phyloP scores from a whole-genome alignment of 64 coral and sea anemone species.

The Platygyra sinensis region DNA sequence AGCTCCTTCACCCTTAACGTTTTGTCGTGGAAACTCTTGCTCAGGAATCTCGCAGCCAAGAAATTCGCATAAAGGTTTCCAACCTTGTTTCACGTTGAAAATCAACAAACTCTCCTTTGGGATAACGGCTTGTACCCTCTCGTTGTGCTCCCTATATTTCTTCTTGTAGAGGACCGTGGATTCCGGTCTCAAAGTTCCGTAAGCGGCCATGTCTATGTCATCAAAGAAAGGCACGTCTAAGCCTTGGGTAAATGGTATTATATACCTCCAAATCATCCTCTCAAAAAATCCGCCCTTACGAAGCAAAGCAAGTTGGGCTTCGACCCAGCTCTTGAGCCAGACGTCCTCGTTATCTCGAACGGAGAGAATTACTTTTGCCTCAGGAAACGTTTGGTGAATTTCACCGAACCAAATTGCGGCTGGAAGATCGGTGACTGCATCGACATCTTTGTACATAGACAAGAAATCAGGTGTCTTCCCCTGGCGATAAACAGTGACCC shows the following conservation, averaged over 20 bases:
- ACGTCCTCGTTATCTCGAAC: slow-evolving; percentile 24
- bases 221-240: neutral
- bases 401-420: slow-evolving; percentile 6
- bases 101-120: slow-evolving; percentile 9
- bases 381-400: slow-evolving; percentile 25
- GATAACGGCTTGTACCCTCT: slow-evolving; percentile 8
- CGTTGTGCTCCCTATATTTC: slow-evolving; percentile 42
- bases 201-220: neutral
- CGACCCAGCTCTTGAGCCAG: neutral
- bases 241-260: neutral
- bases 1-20: neutral
- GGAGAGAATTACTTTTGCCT: slow-evolving; percentile 34
- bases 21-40: slow-evolving; percentile 5
- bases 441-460: slow-evolving; percentile 41
- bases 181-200: neutral
- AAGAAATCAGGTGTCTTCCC: slow-evolving; percentile 22
- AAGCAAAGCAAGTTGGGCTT: neutral
- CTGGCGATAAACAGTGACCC: neutral
- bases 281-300: neutral
- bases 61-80: slow-evolving; percentile 48
- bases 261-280: neutral
- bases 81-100: slow-evolving; percentile 56
- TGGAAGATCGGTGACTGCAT: slow-evolving; percentile 26
- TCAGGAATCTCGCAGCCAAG: slow-evolving; percentile 17
- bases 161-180: neutral